Percentiles rank a stretch among this genome's conserved stretches.
Conservation (phyloP, 2,888 invertebrate genomes). For the Coelinius sp. region DNA sequence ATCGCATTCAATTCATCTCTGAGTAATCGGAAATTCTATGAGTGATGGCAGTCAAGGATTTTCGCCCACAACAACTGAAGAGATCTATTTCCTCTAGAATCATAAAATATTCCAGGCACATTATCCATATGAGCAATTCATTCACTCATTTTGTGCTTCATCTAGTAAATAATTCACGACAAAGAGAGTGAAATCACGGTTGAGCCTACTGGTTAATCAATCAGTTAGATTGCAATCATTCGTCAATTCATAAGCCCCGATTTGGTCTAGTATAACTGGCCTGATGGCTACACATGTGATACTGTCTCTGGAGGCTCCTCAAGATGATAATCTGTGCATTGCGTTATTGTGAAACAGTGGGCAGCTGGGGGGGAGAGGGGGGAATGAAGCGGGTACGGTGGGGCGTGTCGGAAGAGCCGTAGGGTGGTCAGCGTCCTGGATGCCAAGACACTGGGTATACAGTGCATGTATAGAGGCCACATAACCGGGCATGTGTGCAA, state of each 20-base stretch:
- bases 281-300: constrained; percentile 33
- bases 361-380: not conserved
- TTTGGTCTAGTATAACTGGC: constrained; percentile 6
- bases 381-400: constrained; percentile 1
- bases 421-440: constrained; percentile 29
- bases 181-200: not conserved
- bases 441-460: constrained; percentile 44
- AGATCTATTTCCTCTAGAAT: too few relatives aligned
- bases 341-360: constrained; percentile 41
- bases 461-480: constrained; percentile 36
- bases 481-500: constrained; percentile 36
- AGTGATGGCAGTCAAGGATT: too few relatives aligned
- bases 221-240: constrained; percentile 12
- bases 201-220: not conserved
- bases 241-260: constrained; percentile 11
- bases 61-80: too few relatives aligned
- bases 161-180: not conserved
- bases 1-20: too few relatives aligned
- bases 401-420: constrained; percentile 11
- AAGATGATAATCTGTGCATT: constrained; percentile 47
- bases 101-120: not conserved
- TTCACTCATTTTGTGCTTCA: not conserved
- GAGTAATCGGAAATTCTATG: too few relatives aligned
- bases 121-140: not conserved
- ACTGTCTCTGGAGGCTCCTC: constrained; percentile 30